Base-by-base conservation (phyloP, 2,113 vertebrate genomes). In the Leptocoma aspasia region DNA sequence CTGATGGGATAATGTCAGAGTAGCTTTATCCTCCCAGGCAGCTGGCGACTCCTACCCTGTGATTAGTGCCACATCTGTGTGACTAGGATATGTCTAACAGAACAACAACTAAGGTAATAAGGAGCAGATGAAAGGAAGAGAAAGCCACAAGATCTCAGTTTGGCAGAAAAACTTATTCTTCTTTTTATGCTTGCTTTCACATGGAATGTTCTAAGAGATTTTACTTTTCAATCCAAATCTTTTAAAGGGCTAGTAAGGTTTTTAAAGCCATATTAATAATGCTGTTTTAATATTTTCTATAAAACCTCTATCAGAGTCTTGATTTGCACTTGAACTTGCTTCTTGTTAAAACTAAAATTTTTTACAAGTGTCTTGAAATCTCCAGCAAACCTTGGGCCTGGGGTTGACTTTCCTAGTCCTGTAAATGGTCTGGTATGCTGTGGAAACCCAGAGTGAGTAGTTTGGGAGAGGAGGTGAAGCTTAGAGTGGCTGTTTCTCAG, bases 1-100 rank as follows among this genome's bases (percentile, higher is more conserved):
- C 47, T 97, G 95, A 90, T 94, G 91, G 91, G 80, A 92, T 92
- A 96, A 96, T 95, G 76, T 92, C 89, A 86, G 89, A 86, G 71
- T 70, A 78, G 91, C 33, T 92, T 89, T 89, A 93, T 95, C 88
- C 87, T 79, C 70, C 85, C 79, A 91, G 82, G 89, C 89, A 96
- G 91, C 80, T 97, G 95, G 82, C 68, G 90, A 9, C 68, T 63
- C 60, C 76, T 93, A 72, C 72, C 39, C 86, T 75, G 68, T 84
- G 80, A 97, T 96, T 96, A 97, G 76, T 95, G 91, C 31, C 68
- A 90, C 86, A 56, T 92, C 86, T 94, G 39, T 68, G 82, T 75
- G 80, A 54, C 30, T 63, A 22, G 84, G 64, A 73, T 90, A 73
- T n/a, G 68, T 90, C 76, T 83, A 66, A 81, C 13, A 81, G 89